Percentiles rank a stretch among this genome's conserved stretches.
phyloP scores from a whole-genome alignment of 2,113 vertebrate species.

The Caretta caretta region DNA sequence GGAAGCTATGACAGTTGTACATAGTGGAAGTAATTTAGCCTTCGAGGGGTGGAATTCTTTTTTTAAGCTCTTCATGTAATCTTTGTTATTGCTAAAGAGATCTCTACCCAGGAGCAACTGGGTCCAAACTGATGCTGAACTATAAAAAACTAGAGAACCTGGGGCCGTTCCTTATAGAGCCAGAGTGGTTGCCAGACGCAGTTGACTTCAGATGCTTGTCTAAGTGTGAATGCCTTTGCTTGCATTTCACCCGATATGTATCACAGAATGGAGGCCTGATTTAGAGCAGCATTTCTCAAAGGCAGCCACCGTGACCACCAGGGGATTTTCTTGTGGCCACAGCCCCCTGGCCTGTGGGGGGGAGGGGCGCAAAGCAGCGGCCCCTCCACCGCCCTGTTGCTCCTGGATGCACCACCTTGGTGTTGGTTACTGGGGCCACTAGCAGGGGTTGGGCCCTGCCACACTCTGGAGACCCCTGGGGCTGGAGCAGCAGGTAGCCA shows the following conservation, averaged over 20 bases:
- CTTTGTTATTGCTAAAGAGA: slow-evolving; percentile 73
- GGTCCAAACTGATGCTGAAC: slow-evolving; percentile 60
- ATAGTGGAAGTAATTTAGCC: slow-evolving; percentile 74
- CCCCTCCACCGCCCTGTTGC: too few species aligned
- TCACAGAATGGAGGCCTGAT: not conserved
- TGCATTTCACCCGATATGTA: slow-evolving; percentile 13
- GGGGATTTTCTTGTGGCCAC: too few species aligned
- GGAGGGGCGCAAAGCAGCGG: too few species aligned
- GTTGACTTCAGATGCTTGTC: slow-evolving; percentile 1
- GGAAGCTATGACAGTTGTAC: slow-evolving; percentile 71
- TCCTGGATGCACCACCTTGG: too few species aligned
- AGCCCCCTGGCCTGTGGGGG: too few species aligned
- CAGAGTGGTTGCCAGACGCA: slow-evolving; percentile 44
- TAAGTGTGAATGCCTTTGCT: not conserved
- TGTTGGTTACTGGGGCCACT: too few species aligned
- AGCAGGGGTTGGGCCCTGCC: too few species aligned
- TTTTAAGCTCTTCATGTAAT: slow-evolving; percentile 70
- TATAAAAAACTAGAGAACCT: slow-evolving; percentile 69
- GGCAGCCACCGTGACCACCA: too few species aligned
- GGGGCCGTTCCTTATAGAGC: slow-evolving; percentile 59
- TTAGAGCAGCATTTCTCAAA: not conserved
- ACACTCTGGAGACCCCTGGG: too few species aligned
- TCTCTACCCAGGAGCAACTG: slow-evolving; percentile 72
- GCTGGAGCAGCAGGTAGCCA: too few species aligned
- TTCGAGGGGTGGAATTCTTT: slow-evolving; percentile 69